Conservation (phyloP, 1,140 invertebrate genomes). For the Adelges cooleyi region DNA sequence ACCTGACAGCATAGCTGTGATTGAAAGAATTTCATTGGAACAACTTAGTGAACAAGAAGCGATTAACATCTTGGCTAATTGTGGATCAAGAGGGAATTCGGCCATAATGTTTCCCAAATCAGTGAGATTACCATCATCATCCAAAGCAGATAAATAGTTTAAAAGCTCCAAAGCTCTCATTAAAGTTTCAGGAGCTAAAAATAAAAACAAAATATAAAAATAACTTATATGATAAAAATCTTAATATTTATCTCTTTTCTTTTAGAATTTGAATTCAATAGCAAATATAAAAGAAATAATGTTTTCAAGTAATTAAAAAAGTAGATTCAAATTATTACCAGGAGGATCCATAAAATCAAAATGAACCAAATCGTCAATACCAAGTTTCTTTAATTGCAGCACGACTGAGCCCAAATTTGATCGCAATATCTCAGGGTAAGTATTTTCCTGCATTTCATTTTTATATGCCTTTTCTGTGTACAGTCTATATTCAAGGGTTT, state of each 20-base stretch:
- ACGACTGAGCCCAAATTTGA: slow-evolving; percentile 96
- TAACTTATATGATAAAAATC: neutral
- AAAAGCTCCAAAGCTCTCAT: slow-evolving; percentile 96
- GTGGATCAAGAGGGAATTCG: slow-evolving; percentile 97
- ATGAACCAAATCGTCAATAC: slow-evolving; percentile 98
- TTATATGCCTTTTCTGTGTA: slow-evolving; percentile 99
- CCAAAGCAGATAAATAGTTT: slow-evolving; percentile 92
- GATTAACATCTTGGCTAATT: slow-evolving; percentile 98
- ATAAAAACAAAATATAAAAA: neutral
- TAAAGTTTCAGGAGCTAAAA: slow-evolving; percentile 91
- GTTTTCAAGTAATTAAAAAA: neutral
- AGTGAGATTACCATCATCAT: slow-evolving; percentile 93
- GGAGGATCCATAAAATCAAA: slow-evolving; percentile 99
- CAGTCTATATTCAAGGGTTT: slow-evolving; percentile 50
- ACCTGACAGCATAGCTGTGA: slow-evolving; percentile 99
- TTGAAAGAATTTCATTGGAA: slow-evolving; percentile 97
- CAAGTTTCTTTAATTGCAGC: slow-evolving; percentile 94
- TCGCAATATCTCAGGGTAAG: slow-evolving; percentile 95
- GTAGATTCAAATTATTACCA: slow-evolving; percentile 36
- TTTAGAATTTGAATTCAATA: neutral
- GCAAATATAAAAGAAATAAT: too few relatives aligned
- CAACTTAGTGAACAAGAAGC: slow-evolving; percentile 94
- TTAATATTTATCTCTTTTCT: neutral
- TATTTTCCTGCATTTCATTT: slow-evolving; percentile 99
- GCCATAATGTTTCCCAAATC: slow-evolving; percentile 98